Base-by-base conservation (phyloP, 2,888 invertebrate species). In the Pandemis corylana region DNA sequence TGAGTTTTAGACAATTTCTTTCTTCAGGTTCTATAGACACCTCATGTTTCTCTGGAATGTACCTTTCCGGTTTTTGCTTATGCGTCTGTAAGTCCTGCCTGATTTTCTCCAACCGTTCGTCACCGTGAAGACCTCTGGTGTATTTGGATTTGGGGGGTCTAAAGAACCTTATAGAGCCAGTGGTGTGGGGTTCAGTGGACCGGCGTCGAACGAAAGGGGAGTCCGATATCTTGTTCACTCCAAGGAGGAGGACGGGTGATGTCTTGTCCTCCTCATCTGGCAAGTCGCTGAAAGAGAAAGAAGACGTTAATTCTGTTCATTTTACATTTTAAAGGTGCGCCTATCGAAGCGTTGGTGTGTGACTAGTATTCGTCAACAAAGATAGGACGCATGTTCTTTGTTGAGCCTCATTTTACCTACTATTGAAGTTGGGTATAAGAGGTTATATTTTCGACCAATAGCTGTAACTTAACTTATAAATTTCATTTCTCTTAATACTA, bases 261-360 rank as follows among this genome's bases (percentile, higher is more conserved):
- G 95, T 95, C 83, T 94, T 95, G 81, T 96, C 96, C 81, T 95
- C 94, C 82, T 94, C 92, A 85, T 96, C 95, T 42, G 96, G 96
- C 75, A 96, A 93, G 83, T 96, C 96, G 85, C 96, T 96, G 95
- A 66, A 93, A 93, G 80, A 71, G 84, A 80, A 71, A 75, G 15
- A n/a, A 28, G n/a, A n/a, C 15, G 41, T 63, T 71, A 66, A 9
- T n/a, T 63, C 9, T 62, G 13, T 46, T 65, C 5, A 65, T 20
- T 36, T 46, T n/a, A 44, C 15, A 64, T 12, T 44, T 65, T 7
- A 36, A 15, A 63, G 42, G 36, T 61, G 61, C 13, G 10, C 28
- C 12, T 13, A 61, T 4, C n/a, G n/a, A 62, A 62, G 62, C 62
- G 20, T 42, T 62, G 36, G 62, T n/a, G 41, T n/a, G 62, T n/a